Base-by-base conservation (phyloP, 2,113 vertebrate species). In the Hippocampus guttulatus region DNA sequence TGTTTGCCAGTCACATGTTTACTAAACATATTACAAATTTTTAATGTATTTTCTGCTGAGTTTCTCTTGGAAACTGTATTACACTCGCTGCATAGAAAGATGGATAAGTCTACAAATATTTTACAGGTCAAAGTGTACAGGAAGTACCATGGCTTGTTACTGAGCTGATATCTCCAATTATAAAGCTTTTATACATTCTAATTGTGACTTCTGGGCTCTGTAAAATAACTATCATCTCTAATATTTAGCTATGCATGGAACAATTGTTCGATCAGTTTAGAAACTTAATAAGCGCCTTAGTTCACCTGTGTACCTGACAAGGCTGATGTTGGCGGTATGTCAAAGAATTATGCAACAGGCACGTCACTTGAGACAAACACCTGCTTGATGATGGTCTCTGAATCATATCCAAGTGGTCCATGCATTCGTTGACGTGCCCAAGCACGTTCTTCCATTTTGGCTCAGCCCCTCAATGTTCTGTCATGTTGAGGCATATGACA, bases 371-470 rank as follows among this genome's bases (percentile, higher is more conserved):
- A 79, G 16, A 72, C 41, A 62, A 86, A 88, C 88, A 90, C 85
- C 88, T 90, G 89, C 84, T 84, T 83, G 80, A 66, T 89, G 85
- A 91, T 83, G 58, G 72, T 49, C 60, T 77, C 84, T 89, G 88
- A 90, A 75, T 91, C 89, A 90, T 51, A 66, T 43, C 73, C 80
- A 75, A 75, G 25, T 81, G 76, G 74, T 71, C 69, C 70, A 20
- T n/a, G 49, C 68, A 20, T 81, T 78, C 67, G 84, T 71, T 43
- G 77, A 77, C 30, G 0, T 70, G 23, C 84, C 79, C 70, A 83
- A 67, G 58, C 81, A 77, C 27, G 0, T 67, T 73, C 64, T 38
- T 16, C 33, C 79, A 61, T 54, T 76, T 63, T 27, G 8, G 43
- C 73, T 58, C 40, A 23, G 20, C 60, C 75, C 66, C 40, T 2